Evolutionary conservation across 2,888 invertebrate genomes (phyloP), one percentile per base, ranked within the genome.

Genomic region (Agrochola circellaris): DNA sequence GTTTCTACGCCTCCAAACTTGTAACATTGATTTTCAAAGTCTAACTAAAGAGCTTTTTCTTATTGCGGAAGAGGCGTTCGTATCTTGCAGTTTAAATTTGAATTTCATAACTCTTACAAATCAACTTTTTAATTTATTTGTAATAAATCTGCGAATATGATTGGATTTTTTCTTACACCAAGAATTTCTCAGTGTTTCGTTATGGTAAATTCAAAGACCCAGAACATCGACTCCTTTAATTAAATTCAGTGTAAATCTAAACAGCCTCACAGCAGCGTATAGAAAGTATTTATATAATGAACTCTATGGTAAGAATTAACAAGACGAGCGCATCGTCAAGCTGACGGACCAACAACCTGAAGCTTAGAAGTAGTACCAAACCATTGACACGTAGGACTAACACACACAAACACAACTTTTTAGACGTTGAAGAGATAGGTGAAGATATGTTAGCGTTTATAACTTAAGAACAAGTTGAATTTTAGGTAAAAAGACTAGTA

Each of bases 301-400:
- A 83, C 71, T 86, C 75, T 86, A 87, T 81, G 42, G 58, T 86
- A 82, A 65, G 20, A 83, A 62, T 75, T 76, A 74, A 73, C 77
- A 79, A 80, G 79, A 86, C 86, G 85, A 84, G 88, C 88, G 81
- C 75, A 60, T 74, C 87, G 79, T 75, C 78, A 83, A 86, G 83
- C 81, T 71, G 85, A 80, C 82, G 78, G 69, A 85, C 81, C 79
- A 82, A 71, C 72, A 75, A 88, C 85, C 89, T 74, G 77, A 88
- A 88, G 87, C 87, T 79, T 73, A 83, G 71, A 70, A 66, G 58
- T 82, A 68, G 62, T 74, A 84, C 81, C 87, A 89, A 82, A 83
- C 80, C 86, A 85, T 83, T 69, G 77, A 75, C 82, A 84, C 77
- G 70, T 54, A 34, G 62, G 64, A 38, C 30, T 68, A 68, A 86